Base-by-base conservation (phyloP, 2,113 vertebrate species). In the Anarhynchus alexandrinus region DNA sequence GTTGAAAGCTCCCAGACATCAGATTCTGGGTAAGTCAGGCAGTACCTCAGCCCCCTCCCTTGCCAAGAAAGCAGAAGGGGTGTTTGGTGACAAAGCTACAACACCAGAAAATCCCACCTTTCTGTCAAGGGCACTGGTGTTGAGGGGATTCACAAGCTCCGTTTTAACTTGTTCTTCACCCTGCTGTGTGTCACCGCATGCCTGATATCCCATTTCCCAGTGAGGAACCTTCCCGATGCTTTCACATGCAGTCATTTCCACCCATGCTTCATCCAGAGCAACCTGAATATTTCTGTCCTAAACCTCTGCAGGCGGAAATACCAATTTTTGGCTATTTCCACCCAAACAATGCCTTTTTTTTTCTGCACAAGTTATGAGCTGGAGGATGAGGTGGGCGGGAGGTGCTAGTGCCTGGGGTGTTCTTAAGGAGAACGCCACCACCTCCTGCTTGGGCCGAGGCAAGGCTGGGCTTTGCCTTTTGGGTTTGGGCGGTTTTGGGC, bases 1-100 rank as follows among this genome's bases (percentile, higher is more conserved):
- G 97, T 98, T 32, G 98, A 98, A 90, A 98, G 94, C 61, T 83
- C 72, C 47, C 95, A 97, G 19, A 89, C 92, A 4, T 98, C 98
- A 2, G 97, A 98, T 25, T 96, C 98, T 4, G 98, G 98, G 98
- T 98, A 57, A 94, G 97, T 57, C 72, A 55, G 7, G 3, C 15
- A 16, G 17, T 38, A 5, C 22, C 19, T 47, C 19, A 5, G 42
- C 32, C 54, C n/a, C 3, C 4, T 36, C 10, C 16, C 29, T 17
- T 38, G 15, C n/a, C 49, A 51, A 73, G 10, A n/a, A n/a, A 83
- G 59, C 51, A 30, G 47, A 30, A 57, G 59, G 23, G 19, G 26
- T 5, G 12, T 18, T 82, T 58, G 47, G 12, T 64, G 62, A 22
- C 64, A 74, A 78, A 94, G 38, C 23, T 18, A 6, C 40, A 52